A percentile compares a stretch with the other conserved stretches of the same genome.
Conservation (phyloP, 2,888 invertebrate genomes). For the Fragum sueziense region DNA sequence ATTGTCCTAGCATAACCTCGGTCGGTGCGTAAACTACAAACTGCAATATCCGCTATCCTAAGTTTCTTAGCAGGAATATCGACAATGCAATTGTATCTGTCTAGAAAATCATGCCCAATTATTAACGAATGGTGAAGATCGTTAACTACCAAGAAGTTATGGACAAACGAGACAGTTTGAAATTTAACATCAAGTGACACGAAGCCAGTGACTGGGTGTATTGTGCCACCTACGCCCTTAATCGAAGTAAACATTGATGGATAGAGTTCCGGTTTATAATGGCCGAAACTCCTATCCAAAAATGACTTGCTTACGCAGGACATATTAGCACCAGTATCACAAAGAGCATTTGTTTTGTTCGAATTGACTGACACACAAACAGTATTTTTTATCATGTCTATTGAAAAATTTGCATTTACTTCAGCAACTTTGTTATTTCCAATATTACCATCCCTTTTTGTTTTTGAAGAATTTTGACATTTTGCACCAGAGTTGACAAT, state of each 20-base stretch:
- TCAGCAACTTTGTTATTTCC: background rate
- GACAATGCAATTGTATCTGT: conserved; percentile 14
- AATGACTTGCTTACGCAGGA: conserved; percentile 30
- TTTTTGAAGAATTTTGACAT: background rate
- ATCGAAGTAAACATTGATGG: conserved; percentile 19
- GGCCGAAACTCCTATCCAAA: conserved; percentile 16
- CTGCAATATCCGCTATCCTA: conserved; percentile 16
- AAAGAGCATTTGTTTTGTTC: conserved; percentile 26
- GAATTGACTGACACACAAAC: conserved; percentile 18
- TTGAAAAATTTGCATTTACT: conserved; percentile 37
- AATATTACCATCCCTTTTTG: background rate
- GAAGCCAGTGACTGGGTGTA: conserved; percentile 22
- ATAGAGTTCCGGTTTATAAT: conserved; percentile 14
- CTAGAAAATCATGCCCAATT: conserved; percentile 24
- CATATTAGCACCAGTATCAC: conserved; percentile 40
- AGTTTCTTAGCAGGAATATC: conserved; percentile 16
- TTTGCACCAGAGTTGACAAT: background rate
- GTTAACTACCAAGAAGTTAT: conserved; percentile 23
- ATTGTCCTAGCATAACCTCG: conserved; percentile 30
- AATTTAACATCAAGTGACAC: conserved; percentile 25
- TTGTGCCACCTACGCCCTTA: conserved; percentile 32
- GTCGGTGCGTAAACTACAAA: conserved; percentile 27
- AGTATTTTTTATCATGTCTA: conserved; percentile 36
- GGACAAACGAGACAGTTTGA: background rate
- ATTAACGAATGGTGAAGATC: conserved; percentile 27